phyloP scores from a whole-genome alignment of 2,797 vertebrate species.

The Rhincodon typus region DNA sequence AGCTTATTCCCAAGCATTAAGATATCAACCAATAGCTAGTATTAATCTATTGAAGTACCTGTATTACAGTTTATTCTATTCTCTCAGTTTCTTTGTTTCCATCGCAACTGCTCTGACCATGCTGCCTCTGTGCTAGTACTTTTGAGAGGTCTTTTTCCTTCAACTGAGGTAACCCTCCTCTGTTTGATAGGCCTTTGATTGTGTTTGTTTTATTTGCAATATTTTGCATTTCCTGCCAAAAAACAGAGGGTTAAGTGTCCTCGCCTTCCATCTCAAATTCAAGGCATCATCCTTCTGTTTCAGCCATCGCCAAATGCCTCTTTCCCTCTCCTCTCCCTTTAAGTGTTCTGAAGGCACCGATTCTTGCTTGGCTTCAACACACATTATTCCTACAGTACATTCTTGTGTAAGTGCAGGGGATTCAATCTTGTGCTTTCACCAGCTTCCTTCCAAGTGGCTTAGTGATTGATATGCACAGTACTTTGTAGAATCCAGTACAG shows the following conservation, averaged over 20 bases:
- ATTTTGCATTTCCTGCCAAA: background rate
- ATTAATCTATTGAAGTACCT: background rate
- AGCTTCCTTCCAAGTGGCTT: background rate
- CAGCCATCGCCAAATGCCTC: background rate
- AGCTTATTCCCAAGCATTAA: background rate
- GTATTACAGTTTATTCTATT: background rate
- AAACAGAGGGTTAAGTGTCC: background rate
- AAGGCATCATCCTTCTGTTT: background rate
- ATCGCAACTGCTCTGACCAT: background rate
- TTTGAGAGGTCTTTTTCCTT: background rate
- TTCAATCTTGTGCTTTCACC: background rate
- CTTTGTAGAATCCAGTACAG: background rate
- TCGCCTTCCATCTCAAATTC: background rate
- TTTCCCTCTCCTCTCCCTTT: background rate
- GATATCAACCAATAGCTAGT: background rate
- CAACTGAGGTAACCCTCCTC: background rate
- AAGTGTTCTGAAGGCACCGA: background rate
- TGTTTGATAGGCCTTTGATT: background rate
- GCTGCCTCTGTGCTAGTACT: background rate
- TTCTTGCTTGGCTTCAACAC: background rate
- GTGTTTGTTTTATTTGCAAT: background rate
- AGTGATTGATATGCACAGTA: background rate
- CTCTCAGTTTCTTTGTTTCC: background rate
- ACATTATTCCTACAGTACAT: background rate
- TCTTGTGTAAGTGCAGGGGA: background rate